Percentiles rank a stretch among this genome's conserved stretches.
phyloP scores from a whole-genome alignment of 2,113 vertebrate genomes.

The Cariama cristata region DNA sequence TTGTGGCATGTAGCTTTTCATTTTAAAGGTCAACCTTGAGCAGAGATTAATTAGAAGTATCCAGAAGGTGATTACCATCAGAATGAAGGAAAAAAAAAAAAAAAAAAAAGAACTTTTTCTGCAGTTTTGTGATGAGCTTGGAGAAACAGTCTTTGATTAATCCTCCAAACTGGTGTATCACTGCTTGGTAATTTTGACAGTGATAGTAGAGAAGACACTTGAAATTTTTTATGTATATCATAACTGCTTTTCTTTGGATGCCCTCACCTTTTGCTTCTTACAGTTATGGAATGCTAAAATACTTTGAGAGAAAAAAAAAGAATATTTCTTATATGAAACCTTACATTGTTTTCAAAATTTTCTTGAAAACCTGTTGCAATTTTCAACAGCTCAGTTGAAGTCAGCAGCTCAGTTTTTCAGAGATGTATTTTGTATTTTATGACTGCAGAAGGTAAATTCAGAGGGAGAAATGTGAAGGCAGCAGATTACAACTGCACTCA shows the following conservation, averaged over 20 bases:
- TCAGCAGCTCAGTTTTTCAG: neutral
- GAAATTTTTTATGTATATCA: neutral
- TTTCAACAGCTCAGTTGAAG: neutral
- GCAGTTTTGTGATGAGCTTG: neutral
- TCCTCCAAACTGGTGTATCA: neutral
- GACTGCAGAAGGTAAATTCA: neutral
- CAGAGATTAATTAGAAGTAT: neutral
- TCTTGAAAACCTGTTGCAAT: neutral
- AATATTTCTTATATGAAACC: neutral
- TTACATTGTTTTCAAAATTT: neutral
- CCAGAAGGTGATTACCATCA: neutral
- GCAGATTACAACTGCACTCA: neutral
- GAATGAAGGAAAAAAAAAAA: neutral
- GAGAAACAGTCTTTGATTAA: neutral
- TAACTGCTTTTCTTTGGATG: neutral
- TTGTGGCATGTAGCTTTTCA: neutral
- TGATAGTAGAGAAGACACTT: neutral
- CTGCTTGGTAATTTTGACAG: rapidly evolving
- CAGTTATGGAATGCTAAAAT: neutral
- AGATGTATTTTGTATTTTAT: neutral
- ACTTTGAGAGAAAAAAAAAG: neutral
- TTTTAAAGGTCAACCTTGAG: neutral
- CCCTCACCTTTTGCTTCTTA: neutral
- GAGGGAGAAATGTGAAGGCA: neutral
- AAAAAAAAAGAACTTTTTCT: neutral